Base-by-base conservation (phyloP, 2,113 vertebrate species). In the Megalops atlanticus region DNA sequence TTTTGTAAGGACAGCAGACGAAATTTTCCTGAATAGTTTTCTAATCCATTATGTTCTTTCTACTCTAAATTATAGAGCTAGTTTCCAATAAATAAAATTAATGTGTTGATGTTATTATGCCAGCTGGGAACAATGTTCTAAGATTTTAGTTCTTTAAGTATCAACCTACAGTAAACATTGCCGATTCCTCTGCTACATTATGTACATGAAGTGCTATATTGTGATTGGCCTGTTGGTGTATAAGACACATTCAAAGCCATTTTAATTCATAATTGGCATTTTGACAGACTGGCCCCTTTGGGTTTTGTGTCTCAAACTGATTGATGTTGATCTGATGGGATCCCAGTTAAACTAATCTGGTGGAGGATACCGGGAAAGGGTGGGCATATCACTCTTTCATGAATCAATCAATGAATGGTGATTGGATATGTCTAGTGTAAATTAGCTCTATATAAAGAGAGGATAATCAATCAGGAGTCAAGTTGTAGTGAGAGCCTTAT, bases 311-410 rank as follows among this genome's bases (percentile, higher is more conserved):
- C 58, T 27, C 31, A 64, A 64, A 64, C 58, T 64, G 38, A 38
- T 73, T 73, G 21, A 40, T 38, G 35, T 38, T 39, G 70, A 72
- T 35, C 21, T 33, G 36, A 39, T 72, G 71, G 31, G 58, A 64
- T 73, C 27, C 45, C 24, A 74, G n/a, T 14, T 27, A 8, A 45
- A 31, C 41, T 74, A 31, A 43, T 27, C 39, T 18, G 39, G 14
- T n/a, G 7, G 24, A 43, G 27, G n/a, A 41, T 43, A 45, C 21
- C 12, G n/a, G 31, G 74, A 52, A 45, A 31, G 14, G 43, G 24
- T 10, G 24, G 27, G 31, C 43, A 52, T 45, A 76, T 76, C 31
- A 49, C 52, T 76, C 74, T 35, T 31, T 31, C 74, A 76, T 76
- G 43, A 49, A 18, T 49, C 74, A 76, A 76, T 47, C 41, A 76